Base-by-base conservation (phyloP, 2,113 vertebrate species). In the Pithys albifrons region DNA sequence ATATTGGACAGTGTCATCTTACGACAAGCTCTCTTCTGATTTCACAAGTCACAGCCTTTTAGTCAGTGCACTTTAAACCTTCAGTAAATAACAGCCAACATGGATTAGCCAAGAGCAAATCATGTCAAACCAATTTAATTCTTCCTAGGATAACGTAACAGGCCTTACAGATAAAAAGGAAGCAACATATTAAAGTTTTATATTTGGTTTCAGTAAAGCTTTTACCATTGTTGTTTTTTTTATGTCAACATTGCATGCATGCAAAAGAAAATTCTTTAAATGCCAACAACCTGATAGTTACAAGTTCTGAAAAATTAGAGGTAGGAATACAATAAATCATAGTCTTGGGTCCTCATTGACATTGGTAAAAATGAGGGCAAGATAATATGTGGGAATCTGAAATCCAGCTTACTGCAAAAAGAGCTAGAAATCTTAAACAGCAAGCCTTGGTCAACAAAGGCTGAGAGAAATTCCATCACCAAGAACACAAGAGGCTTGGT, bases 51-150 rank as follows among this genome's bases (percentile, higher is more conserved):
- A 45, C 51, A 89, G 31, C 10, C 7, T 85, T 66, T 93, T 51
- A 79, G 25, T 46, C 52, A 33, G 7, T 15, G 15, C 14, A 43
- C 29, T 79, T 88, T 31, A 72, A 71, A 85, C 66, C 45, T 52
- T 37, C 48, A 59, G 70, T 67, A 89, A 76, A 37, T 58, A 88
- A 51, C 23, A 85, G 62, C 43, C 71, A 90, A 39, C 39, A 57
- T 10, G 20, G 57, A 93, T 90, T 85, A 82, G 46, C 43, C 25
- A 52, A 91, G 48, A 90, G 23, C 27, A 88, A 88, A 93, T 79
- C 29, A 57, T 22, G 48, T 37, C 66, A 92, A 90, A 79, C 4
- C 23, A 82, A 29, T 82, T 59, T 64, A 79, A 59, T 82, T 85
- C 52, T 82, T 82, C 39, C 48, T 52, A 71, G 24, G 10, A 31